Base-by-base conservation (phyloP, 1,140 invertebrate species). In the Atta cephalotes region DNA sequence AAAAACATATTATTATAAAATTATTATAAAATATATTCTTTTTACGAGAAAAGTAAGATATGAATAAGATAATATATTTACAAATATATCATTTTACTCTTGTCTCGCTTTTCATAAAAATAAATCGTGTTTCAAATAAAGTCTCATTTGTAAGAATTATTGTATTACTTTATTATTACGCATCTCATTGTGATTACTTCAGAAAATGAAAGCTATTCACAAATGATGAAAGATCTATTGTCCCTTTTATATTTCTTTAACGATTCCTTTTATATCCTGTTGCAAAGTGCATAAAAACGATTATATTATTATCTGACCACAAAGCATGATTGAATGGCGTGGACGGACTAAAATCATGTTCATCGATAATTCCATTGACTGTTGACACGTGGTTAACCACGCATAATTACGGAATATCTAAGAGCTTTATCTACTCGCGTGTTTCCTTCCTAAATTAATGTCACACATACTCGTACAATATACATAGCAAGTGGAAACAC, bases 341-440 rank as follows among this genome's bases (percentile, higher is more conserved):
- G 25, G 58, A 51, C 51, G 49, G 66, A 66, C n/a, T 87, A 88
- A 84, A 80, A 87, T 87, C 21, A 4, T 21, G 14, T 31, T 49
- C 56, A 72, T 16, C 25, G 66, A 87, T 6, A 51, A 74, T 80
- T 80, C 65, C 39, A n/a, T 25, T 12, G 10, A 82, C 58, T 74
- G 51, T 68, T 31, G 51, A 58, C 53, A 66, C 49, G 56, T 31
- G 49, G 56, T 87, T 81, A 74, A 82, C 58, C 87, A 62, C 51
- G 72, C 18, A 35, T 86, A 79, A 65, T 80, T n/a, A 10, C 12
- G 3, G 45, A 21, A 74, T 18, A 25, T 18, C 18, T 7, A 39
- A 60, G 14, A 60, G 31, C 56, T 25, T n/a, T 28, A 25, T 60
- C 31, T 35, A 3, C 25, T 49, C 14, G 16, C 16, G 6, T 18